Evolutionary conservation across 2,113 vertebrate genomes (phyloP).

Genomic region (Otolemur garnettii): DNA sequence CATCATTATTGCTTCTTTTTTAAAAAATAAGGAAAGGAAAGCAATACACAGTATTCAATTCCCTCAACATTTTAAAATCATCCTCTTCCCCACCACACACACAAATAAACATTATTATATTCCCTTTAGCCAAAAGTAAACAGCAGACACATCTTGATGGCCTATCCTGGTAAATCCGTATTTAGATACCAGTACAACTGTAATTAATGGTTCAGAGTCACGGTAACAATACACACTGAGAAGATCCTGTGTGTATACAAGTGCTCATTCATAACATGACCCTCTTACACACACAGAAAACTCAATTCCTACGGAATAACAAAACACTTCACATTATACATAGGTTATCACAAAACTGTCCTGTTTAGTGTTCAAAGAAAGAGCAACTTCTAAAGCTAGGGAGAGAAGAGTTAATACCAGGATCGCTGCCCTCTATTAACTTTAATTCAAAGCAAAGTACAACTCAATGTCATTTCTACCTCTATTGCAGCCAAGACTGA

Average conservation of each 20-base stretch:
- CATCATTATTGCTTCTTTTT: slow-evolving; percentile 44
- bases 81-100: not conserved
- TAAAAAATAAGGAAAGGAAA: not conserved
- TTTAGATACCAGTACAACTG: slow-evolving; percentile 64
- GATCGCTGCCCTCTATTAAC: slow-evolving; percentile 73
- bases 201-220: slow-evolving; percentile 63
- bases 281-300: not conserved
- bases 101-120: slow-evolving; percentile 1
- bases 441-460: slow-evolving; percentile 77
- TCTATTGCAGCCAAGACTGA: slow-evolving; percentile 38
- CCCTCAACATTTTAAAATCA: slow-evolving; percentile 52
- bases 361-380: slow-evolving; percentile 28
- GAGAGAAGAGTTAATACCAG: slow-evolving; percentile 31
- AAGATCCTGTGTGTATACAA: not conserved
- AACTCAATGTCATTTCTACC: slow-evolving; percentile 80
- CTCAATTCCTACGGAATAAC: slow-evolving; percentile 16
- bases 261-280: slow-evolving; percentile 66
- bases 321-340: slow-evolving; percentile 19
- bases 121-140: slow-evolving; percentile 62
- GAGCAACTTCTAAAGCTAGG: slow-evolving; percentile 23
- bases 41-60: not conserved
- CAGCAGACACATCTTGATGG: slow-evolving; percentile 11
- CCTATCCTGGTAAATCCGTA: slow-evolving; percentile 23
- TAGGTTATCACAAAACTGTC: not conserved
- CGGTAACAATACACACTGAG: slow-evolving; percentile 66